Conservation (phyloP, 2,797 vertebrate genomes). For the Falco rusticolus region DNA sequence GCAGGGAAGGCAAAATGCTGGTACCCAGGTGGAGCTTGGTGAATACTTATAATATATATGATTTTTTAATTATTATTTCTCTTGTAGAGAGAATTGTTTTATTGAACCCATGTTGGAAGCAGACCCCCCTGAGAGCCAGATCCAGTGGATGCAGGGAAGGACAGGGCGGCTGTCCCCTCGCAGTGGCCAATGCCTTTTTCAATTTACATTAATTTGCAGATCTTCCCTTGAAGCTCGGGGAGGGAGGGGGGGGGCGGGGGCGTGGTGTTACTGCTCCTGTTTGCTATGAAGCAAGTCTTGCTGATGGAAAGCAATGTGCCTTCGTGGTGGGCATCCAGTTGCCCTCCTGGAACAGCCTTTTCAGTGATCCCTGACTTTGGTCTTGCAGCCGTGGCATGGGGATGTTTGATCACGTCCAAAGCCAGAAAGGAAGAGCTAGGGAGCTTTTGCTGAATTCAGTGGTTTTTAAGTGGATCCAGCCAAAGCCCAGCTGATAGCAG, state of each 20-base stretch:
- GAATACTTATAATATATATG: background rate
- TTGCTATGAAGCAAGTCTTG: background rate
- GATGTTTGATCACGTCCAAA: too few relatives aligned
- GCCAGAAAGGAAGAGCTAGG: too few relatives aligned
- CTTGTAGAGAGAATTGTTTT: background rate
- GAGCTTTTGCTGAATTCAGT: too few relatives aligned
- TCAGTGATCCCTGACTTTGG: too few relatives aligned
- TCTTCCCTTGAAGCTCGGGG: background rate
- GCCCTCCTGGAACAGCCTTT: too few relatives aligned
- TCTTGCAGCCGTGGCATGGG: too few relatives aligned
- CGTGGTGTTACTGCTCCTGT: background rate
- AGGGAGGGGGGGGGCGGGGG: too few relatives aligned
- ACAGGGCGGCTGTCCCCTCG: accelerated
- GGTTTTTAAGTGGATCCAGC: too few relatives aligned
- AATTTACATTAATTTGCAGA: background rate
- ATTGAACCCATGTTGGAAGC: background rate
- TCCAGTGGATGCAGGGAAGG: background rate
- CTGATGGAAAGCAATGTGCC: background rate
- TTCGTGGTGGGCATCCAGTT: background rate
- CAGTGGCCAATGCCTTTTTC: background rate
- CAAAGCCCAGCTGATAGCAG: too few relatives aligned
- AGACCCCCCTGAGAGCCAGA: accelerated
- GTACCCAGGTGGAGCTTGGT: background rate
- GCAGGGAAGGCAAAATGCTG: background rate
- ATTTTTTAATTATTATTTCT: background rate